A percentile compares a stretch with the other conserved stretches of the same genome.
Conservation (phyloP, 2,113 vertebrate species). For the Okapia johnstoni region DNA sequence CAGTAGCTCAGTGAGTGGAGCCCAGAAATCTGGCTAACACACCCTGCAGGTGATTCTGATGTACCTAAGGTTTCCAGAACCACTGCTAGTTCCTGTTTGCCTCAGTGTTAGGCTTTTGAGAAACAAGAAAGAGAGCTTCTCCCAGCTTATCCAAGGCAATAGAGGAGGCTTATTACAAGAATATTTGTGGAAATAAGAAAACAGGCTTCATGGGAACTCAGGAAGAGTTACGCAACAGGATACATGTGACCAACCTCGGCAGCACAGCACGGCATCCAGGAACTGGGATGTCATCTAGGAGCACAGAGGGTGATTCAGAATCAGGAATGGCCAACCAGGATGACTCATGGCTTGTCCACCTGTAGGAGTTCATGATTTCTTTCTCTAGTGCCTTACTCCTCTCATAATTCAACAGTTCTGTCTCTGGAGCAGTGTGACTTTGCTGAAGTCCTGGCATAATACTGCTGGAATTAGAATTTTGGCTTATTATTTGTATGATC, state of each 20-base stretch:
- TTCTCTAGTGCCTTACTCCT: background rate
- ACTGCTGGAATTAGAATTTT: background rate
- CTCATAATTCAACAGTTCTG: background rate
- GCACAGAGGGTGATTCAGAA: background rate
- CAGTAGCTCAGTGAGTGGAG: background rate
- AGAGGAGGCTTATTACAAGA: background rate
- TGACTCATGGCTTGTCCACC: background rate
- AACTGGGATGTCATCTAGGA: background rate
- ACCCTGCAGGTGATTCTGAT: background rate
- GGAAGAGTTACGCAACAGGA: background rate
- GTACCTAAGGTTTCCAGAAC: background rate
- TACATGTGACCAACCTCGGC: fast-evolving
- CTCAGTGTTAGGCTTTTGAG: background rate
- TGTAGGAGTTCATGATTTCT: background rate
- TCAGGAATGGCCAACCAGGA: background rate
- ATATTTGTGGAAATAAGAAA: background rate
- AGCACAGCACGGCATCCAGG: background rate
- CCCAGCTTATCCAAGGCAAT: background rate
- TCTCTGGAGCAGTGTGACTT: background rate
- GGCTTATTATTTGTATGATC: background rate
- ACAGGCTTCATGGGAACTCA: background rate
- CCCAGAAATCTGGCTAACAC: background rate
- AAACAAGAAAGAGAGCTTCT: background rate
- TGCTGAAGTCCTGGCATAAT: background rate
- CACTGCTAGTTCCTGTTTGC: background rate